Base-by-base conservation (phyloP, 2,113 vertebrate species). In the Neogobius melanostomus region DNA sequence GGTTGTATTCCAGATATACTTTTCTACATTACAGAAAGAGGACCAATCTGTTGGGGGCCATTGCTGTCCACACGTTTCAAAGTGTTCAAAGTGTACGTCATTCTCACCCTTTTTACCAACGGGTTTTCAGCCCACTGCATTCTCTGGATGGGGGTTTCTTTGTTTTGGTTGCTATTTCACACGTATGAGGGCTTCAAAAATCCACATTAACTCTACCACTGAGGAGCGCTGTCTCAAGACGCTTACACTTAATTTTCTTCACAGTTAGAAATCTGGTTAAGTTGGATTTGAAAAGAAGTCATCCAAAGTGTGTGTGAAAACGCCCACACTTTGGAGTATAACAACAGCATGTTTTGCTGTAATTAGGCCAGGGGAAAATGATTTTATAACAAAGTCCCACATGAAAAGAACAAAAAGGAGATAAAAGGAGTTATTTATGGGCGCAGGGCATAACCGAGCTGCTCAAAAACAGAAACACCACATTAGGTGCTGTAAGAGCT, bases 371-470 rank as follows among this genome's bases (percentile, higher is more conserved):
- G 42, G 14, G 28, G 12, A 44, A 61, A 45, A 61, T 45, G 4
- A 16, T 61, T 61, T 15, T 61, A 61, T 8, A 43, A 44, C 36
- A 10, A 15, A 45, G 15, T 45, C 59, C 14, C 42, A 61, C 7
- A 45, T 61, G 59, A n/a, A 44, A 11, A 45, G 8, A 14, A n/a
- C 36, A 60, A 60, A 59, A 61, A 45, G 8, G 42, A 61, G 42
- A 61, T 45, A 61, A 61, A 61, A 61, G 42, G 15, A 61, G 7
- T 44, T 61, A 42, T 45, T 61, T 61, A 16, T 61, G 14, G 59
- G 42, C 44, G 7, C 14, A 45, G 59, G 59, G n/a, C 1, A 61
- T 8, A 60, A 11, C 42, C 8, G 12, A 60, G 57, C 28, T 6
- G 21, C 42, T 60, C 36, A 14, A 60, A 60, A 61, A 61, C 59